Evolutionary conservation across 2,888 invertebrate species (phyloP).

Genomic region (Spodoptera littoralis): DNA sequence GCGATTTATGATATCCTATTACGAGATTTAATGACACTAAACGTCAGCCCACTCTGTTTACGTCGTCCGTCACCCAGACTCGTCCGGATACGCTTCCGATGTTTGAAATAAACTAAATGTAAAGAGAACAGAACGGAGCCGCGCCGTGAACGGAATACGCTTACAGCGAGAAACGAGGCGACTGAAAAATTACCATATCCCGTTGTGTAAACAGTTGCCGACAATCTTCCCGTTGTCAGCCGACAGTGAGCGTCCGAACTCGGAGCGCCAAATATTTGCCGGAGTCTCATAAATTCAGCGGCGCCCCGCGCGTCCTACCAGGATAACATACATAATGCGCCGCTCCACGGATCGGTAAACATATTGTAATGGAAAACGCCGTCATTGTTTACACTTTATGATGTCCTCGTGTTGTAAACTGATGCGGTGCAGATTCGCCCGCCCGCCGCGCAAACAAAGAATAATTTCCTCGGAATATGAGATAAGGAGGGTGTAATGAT

Average conservation of each 20-base stretch:
- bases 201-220: slow-evolving; percentile 82
- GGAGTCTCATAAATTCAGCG: slow-evolving; percentile 86
- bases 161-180: slow-evolving; percentile 67
- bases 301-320: slow-evolving; percentile 82
- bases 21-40: slow-evolving; percentile 88
- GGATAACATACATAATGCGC: slow-evolving; percentile 89
- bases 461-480: slow-evolving; percentile 59
- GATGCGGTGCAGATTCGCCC: slow-evolving; percentile 75
- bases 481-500: slow-evolving; percentile 50
- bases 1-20: slow-evolving; percentile 89
- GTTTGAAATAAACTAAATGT: slow-evolving; percentile 63
- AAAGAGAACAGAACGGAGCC: slow-evolving; percentile 67
- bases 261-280: slow-evolving; percentile 87
- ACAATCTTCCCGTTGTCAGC: slow-evolving; percentile 87
- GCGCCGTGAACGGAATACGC: slow-evolving; percentile 75
- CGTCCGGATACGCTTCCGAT: slow-evolving; percentile 70
- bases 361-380: slow-evolving; percentile 89
- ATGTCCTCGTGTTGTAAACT: slow-evolving; percentile 85
- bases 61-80: slow-evolving; percentile 72
- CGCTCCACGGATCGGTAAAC: slow-evolving; percentile 88
- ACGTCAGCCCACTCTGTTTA: slow-evolving; percentile 79
- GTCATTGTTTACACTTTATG: slow-evolving; percentile 88
- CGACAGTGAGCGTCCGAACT: slow-evolving; percentile 81
- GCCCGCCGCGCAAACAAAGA: slow-evolving; percentile 65
- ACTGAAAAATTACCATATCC: slow-evolving; percentile 85